These are phyloP conservation scores for Cyphomyrus discorhynchus DNA, from an alignment of 2,113 vertebrate species.

Conservation along the genomic window DNA sequence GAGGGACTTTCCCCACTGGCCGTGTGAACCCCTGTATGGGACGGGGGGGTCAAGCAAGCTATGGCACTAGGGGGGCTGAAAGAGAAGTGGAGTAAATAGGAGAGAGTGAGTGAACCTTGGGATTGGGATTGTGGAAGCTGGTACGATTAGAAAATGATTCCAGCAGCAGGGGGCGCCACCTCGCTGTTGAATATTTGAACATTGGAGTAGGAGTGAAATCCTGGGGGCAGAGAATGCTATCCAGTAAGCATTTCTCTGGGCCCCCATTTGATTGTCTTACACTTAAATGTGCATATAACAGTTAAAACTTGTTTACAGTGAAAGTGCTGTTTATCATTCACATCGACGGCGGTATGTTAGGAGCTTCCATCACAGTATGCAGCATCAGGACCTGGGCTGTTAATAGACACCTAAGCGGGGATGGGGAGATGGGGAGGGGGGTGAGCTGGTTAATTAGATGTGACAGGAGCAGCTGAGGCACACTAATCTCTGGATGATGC, in stretches of 20 bases:
- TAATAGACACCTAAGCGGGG: not conserved
- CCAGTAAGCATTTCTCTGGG: not conserved
- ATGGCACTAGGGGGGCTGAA: not conserved
- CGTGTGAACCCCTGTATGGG: not conserved
- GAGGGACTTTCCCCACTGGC: not conserved
- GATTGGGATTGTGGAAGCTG: not conserved
- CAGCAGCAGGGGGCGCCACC: not conserved
- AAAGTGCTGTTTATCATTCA: constrained; percentile 35
- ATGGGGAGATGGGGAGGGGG: not conserved
- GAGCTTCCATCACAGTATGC: constrained; percentile 20
- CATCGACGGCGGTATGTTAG: constrained; percentile 36
- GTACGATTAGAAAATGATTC: not conserved
- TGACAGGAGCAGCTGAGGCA: not conserved
- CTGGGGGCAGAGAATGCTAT: not conserved
- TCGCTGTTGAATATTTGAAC: not conserved
- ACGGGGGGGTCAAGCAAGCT: not conserved
- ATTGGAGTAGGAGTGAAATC: not conserved
- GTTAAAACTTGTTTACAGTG: not conserved
- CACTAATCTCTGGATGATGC: not conserved
- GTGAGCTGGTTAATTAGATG: not conserved
- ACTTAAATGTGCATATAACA: not conserved
- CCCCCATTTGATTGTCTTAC: not conserved
- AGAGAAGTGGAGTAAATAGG: not conserved
- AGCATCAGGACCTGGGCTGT: constrained; percentile 2
- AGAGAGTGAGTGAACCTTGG: not conserved